These are phyloP conservation scores for Ichneumon xanthorius DNA, from an alignment of 2,888 invertebrate species.

Conservation along the genomic window DNA sequence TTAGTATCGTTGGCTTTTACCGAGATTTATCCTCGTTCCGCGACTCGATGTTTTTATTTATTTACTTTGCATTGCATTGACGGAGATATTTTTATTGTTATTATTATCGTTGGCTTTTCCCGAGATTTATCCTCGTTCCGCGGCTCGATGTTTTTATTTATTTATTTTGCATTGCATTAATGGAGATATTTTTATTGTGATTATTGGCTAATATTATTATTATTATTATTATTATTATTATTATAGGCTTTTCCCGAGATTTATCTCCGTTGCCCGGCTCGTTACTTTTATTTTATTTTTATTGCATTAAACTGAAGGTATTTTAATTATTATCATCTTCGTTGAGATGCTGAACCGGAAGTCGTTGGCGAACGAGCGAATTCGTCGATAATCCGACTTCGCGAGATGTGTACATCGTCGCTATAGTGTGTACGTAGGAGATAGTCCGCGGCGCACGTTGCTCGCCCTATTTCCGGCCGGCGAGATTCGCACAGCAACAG, in stretches of 20 bases:
- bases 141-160: not conserved
- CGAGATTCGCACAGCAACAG: slow-evolving; percentile 76
- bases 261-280: not conserved
- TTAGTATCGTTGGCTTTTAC: not conserved
- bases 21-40: not conserved
- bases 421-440: slow-evolving; percentile 18
- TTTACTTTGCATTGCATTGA: too few relatives aligned
- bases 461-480: slow-evolving; percentile 75
- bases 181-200: too few relatives aligned
- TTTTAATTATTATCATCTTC: too few relatives aligned
- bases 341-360: not conserved
- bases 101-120: not conserved
- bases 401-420: not conserved
- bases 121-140: not conserved
- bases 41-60: not conserved
- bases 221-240: not conserved
- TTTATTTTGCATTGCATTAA: too few relatives aligned
- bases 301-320: too few relatives aligned
- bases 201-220: not conserved
- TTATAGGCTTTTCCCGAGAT: not conserved
- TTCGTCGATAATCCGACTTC: not conserved
- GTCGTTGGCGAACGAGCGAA: not conserved
- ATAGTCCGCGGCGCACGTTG: slow-evolving; percentile 46
- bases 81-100: too few relatives aligned
- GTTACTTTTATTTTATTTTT: not conserved